Percentiles rank a stretch among this genome's conserved stretches.
phyloP scores from a whole-genome alignment of 2,113 vertebrate species.

The Brienomyrus longianalis region DNA sequence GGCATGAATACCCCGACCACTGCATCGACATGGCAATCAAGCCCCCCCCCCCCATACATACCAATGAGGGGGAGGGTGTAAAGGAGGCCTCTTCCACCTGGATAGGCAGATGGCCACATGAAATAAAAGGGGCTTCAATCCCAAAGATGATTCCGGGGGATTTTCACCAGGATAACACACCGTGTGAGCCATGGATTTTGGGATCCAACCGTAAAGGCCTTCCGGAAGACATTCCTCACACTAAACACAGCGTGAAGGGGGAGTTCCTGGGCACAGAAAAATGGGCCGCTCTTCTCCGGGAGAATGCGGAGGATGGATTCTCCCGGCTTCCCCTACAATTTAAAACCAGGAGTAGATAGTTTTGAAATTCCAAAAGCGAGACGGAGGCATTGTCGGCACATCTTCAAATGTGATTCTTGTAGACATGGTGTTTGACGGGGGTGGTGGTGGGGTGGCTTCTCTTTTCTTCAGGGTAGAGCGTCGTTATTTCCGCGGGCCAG shows the following conservation, averaged over 20 bases:
- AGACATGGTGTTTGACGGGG: background rate
- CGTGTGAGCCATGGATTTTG: background rate
- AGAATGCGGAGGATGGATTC: background rate
- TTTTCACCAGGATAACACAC: background rate
- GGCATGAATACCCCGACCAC: background rate
- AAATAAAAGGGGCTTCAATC: background rate
- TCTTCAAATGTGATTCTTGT: background rate
- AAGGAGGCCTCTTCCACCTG: background rate
- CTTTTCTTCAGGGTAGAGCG: background rate
- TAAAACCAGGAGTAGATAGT: background rate
- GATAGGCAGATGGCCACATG: background rate
- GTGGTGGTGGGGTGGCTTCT: background rate
- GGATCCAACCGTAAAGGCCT: background rate
- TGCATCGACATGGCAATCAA: background rate
- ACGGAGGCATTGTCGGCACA: background rate
- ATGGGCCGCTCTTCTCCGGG: background rate
- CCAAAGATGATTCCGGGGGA: background rate
- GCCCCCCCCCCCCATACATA: background rate
- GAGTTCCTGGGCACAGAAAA: background rate
- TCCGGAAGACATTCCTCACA: background rate
- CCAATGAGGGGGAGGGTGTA: background rate
- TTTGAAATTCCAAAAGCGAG: background rate
- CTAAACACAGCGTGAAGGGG: background rate
- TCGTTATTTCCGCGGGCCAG: background rate
- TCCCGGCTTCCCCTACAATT: background rate